Evolutionary conservation across 2,888 invertebrate genomes (phyloP), one percentile per base, ranked within the genome.

Genomic region (Spatulosminthurus flaviceps): DNA sequence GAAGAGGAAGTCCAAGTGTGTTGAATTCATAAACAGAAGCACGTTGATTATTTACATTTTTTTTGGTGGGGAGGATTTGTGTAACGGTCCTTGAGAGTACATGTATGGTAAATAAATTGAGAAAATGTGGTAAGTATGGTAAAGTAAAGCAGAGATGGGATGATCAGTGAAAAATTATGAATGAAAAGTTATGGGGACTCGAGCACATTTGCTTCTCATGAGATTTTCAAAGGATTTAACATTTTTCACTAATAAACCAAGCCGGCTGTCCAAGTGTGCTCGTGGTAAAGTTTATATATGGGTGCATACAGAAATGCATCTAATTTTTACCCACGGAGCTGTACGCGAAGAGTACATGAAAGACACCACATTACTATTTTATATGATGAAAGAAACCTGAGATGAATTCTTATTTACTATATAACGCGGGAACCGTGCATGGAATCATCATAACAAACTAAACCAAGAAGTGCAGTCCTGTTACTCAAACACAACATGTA

Each of bases 191-290:
- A 19, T 74, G 28, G 61, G 22, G 74, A 70, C 34, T 75, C 70
- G 60, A 69, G 51, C 75, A 67, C 75, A 69, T 29, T 69, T 70
- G 29, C 75, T 79, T 79, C 79, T 70, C 79, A 79, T 75, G 74
- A 74, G 34, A 70, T 69, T 67, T 74, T 61, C 64, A 21, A n/a
- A 34, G 60, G 26, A 72, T 22, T 43, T 22, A 13, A 1, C 21
- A 43, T 24, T 43, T 72, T 72, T 51, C 72, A 72, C 72, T 41
- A 72, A 72, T 72, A 70, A 70, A 70, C 70, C 21, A 70, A 19
- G 42, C 28, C n/a, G 24, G 21, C 26, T 64, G 64, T 64, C 64
- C 19, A 26, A 19, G 28, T n/a, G n/a, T n/a, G 4, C 28, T 51
- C 51, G 51, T 51, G 51, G n/a, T 51, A 16, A 51, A 16, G 28